Conservation (phyloP, 2,113 vertebrate genomes). For the Cyprinodon variegatus region DNA sequence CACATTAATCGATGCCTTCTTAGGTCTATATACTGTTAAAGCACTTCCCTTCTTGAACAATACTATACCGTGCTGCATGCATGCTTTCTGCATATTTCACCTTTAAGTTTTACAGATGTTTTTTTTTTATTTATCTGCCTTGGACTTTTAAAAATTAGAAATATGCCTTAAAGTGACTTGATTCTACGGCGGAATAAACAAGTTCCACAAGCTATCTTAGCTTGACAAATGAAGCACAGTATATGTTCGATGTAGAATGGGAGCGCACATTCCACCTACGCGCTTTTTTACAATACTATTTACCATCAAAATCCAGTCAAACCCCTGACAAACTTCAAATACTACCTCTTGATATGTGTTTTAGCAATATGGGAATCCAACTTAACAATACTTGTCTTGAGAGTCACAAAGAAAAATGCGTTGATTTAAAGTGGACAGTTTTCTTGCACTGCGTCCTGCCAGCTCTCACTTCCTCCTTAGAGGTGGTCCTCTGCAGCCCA, state of each 20-base stretch:
- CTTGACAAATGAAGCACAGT: constrained; percentile 40
- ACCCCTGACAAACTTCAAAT: constrained; percentile 9
- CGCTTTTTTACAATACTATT: constrained; percentile 21
- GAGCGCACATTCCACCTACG: constrained; percentile 15
- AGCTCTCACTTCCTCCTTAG: constrained; percentile 42
- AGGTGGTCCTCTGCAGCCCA: constrained; percentile 26
- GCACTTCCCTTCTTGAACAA: constrained; percentile 25
- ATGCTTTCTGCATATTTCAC: not conserved
- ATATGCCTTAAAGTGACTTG: too few species aligned
- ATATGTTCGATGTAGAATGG: constrained; percentile 24
- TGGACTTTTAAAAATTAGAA: too few species aligned
- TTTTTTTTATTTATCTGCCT: too few species aligned
- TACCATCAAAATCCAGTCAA: constrained; percentile 47
- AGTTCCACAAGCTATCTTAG: not conserved
- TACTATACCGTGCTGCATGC: constrained; percentile 40
- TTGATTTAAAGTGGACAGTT: constrained; percentile 26
- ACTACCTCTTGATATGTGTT: constrained; percentile 40
- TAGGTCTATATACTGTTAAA: constrained; percentile 36
- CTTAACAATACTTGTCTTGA: constrained; percentile 1
- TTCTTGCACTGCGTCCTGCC: constrained; percentile 33
- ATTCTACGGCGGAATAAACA: not conserved
- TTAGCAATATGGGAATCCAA: constrained; percentile 27
- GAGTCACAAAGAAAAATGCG: constrained; percentile 2
- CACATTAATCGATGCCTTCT: constrained; percentile 31
- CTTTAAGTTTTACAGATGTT: not conserved